Conservation (phyloP, 2,888 invertebrate genomes). For the Netelia fuscicornis region DNA sequence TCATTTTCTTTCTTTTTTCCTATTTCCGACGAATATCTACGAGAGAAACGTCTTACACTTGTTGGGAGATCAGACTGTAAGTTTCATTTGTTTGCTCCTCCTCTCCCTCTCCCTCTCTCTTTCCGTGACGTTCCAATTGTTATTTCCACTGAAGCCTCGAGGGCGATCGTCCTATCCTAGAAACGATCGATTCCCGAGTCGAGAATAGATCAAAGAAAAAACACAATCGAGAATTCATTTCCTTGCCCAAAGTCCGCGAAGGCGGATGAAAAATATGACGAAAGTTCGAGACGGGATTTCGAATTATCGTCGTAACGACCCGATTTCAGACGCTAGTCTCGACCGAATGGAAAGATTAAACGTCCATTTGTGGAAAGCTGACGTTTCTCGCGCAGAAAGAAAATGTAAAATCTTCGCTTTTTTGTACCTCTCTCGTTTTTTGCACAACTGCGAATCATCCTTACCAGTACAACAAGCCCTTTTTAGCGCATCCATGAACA, state of each 20-base stretch:
- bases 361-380: no score
- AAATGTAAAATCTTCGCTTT: no score
- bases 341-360: no score
- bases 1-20: neutral
- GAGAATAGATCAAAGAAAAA: constrained; percentile 39
- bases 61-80: constrained; percentile 48
- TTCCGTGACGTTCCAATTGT: constrained; percentile 15
- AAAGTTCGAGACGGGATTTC: no score
- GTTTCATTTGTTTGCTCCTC: constrained; percentile 2
- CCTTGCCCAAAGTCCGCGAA: no score
- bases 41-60: constrained; percentile 46
- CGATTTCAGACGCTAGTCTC: no score
- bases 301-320: no score
- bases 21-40: constrained; percentile 24
- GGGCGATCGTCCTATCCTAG: neutral
- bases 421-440: no score
- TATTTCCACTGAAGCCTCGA: constrained; percentile 7
- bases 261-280: no score
- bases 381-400: no score
- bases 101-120: neutral
- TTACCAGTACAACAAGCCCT: neutral
- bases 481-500: neutral
- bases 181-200: neutral
- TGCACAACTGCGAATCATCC: no score
- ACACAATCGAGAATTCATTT: neutral